Percentiles rank a stretch among this genome's conserved stretches.
Evolutionary conservation across 1,140 invertebrate genomes (phyloP).

Genomic region (Liolophura sinensis): DNA sequence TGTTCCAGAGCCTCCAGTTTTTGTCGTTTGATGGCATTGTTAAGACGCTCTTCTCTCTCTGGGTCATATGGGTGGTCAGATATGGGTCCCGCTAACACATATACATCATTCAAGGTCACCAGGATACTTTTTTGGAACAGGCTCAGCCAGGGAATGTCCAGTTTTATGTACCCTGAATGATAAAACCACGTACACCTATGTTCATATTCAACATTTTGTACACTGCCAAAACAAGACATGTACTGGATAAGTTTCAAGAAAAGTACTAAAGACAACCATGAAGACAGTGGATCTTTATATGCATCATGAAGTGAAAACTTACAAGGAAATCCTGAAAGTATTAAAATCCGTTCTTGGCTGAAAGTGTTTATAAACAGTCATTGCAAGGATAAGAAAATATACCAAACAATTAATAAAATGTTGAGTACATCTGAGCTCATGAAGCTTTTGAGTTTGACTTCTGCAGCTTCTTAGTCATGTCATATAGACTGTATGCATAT

Average conservation of each 20-base stretch:
- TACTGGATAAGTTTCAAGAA: background rate
- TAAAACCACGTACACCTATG: background rate
- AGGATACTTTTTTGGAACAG: conserved; percentile 72
- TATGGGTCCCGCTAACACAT: conserved; percentile 75
- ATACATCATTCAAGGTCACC: conserved; percentile 69
- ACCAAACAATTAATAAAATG: too few relatives aligned
- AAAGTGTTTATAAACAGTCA: too few relatives aligned
- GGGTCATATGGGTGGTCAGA: conserved; percentile 71
- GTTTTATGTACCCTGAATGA: conserved; percentile 65
- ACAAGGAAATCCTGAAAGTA: too few relatives aligned
- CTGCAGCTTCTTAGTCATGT: too few relatives aligned
- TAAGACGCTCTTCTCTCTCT: conserved; percentile 74
- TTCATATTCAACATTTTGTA: background rate
- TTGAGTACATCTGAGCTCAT: too few relatives aligned
- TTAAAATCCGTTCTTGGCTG: too few relatives aligned
- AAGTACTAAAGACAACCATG: too few relatives aligned
- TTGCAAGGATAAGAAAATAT: too few relatives aligned
- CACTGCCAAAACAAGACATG: background rate
- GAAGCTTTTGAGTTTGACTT: too few relatives aligned
- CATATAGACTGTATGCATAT: too few relatives aligned
- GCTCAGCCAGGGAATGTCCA: conserved; percentile 79
- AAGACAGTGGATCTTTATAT: too few relatives aligned
- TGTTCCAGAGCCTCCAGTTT: conserved; percentile 63
- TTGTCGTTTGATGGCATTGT: conserved; percentile 73
- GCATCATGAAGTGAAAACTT: too few relatives aligned